Conservation (phyloP, 2,888 invertebrate genomes). For the Spilosoma lubricipeda region DNA sequence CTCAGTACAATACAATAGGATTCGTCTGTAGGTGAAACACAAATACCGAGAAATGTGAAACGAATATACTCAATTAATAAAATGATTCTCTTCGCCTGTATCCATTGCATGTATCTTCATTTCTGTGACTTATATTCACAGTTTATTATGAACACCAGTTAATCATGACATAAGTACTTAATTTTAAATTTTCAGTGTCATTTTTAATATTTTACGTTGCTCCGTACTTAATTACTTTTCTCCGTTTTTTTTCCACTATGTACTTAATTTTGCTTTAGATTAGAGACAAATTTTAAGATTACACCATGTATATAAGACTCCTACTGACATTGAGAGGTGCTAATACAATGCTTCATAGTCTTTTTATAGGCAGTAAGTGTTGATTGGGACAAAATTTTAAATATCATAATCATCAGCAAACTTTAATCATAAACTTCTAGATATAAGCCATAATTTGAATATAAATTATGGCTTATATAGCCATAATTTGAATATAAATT, state of each 20-base stretch:
- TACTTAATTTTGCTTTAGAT: not conserved
- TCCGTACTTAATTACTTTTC: not conserved
- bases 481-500: no score
- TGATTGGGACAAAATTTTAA: no score
- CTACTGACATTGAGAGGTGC: no score
- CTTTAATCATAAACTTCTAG: no score
- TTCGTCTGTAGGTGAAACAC: slow-evolving; percentile 56
- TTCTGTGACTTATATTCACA: slow-evolving; percentile 27
- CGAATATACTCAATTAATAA: slow-evolving; percentile 64
- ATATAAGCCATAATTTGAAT: no score
- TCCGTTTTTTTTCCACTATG: no score
- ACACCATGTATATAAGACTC: no score
- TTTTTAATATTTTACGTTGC: no score
- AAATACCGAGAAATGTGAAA: slow-evolving; percentile 70
- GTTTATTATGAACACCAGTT: not conserved
- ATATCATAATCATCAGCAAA: no score
- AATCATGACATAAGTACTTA: slow-evolving; percentile 4
- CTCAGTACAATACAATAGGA: slow-evolving; percentile 43
- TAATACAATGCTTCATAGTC: no score
- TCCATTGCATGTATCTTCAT: slow-evolving; percentile 48
- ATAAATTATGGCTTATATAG: no score
- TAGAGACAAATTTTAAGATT: not conserved
- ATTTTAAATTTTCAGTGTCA: not conserved
- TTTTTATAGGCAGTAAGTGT: no score
- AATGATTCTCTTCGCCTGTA: slow-evolving; percentile 50